These are phyloP conservation scores for Scaptomyza parva DNA, from an alignment of 2,888 invertebrate species.

Conservation along the genomic window DNA sequence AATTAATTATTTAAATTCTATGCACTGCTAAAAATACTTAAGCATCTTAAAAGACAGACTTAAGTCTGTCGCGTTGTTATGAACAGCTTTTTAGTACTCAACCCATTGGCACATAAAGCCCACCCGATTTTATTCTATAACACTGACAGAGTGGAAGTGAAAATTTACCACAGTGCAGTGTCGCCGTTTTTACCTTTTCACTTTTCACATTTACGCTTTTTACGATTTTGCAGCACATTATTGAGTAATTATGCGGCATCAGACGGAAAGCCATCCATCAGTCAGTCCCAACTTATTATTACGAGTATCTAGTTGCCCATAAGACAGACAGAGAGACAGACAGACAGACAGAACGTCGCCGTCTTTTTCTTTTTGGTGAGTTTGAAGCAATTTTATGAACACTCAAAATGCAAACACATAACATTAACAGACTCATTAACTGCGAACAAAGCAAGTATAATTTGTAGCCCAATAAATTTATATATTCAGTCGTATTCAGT, in stretches of 20 bases:
- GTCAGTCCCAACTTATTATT: constrained; percentile 39
- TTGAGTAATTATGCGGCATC: constrained; percentile 73
- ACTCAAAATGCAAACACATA: constrained; percentile 76
- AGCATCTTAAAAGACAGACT: too few relatives aligned
- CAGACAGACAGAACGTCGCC: constrained; percentile 3
- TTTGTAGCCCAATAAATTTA: constrained; percentile 75
- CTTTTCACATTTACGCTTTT: constrained; percentile 36
- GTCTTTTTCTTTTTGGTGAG: not conserved
- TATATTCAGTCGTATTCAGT: constrained; percentile 27
- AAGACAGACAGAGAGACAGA: constrained; percentile 7
- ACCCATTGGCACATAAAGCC: constrained; percentile 34
- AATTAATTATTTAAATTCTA: too few relatives aligned
- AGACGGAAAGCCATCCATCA: constrained; percentile 37
- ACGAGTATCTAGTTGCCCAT: constrained; percentile 29
- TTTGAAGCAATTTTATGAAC: constrained; percentile 56
- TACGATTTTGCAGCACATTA: constrained; percentile 71
- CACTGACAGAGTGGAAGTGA: constrained; percentile 7
- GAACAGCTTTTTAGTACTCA: constrained; percentile 18
- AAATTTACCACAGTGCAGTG: not conserved
- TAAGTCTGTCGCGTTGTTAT: not conserved
- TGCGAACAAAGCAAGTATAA: constrained; percentile 76
- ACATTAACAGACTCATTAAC: constrained; percentile 78
- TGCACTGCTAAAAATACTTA: not conserved
- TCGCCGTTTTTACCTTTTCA: constrained; percentile 8
- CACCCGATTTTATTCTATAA: constrained; percentile 28